phyloP scores from a whole-genome alignment of 1,140 invertebrate species.

The Carposina sasakii region DNA sequence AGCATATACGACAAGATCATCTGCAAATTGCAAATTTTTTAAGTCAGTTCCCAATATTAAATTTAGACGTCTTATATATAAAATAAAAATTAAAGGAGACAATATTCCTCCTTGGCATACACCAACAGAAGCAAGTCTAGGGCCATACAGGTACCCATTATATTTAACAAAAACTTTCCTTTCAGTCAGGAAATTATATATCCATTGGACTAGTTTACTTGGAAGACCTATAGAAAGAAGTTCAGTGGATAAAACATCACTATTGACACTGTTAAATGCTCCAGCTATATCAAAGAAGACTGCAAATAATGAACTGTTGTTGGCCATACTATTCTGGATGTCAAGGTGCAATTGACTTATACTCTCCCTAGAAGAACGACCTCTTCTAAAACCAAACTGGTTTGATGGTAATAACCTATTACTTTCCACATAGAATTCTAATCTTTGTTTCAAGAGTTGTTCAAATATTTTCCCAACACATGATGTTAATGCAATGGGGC shows the following conservation, averaged over 20 bases:
- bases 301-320: slow-evolving; percentile 3
- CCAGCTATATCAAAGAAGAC: slow-evolving; percentile 9
- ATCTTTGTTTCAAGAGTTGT: slow-evolving; percentile 19
- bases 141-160: slow-evolving; percentile 5
- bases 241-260: neutral
- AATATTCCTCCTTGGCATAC: slow-evolving; percentile 23
- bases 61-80: slow-evolving; percentile 21
- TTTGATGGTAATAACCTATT: slow-evolving; percentile 18
- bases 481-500: slow-evolving; percentile 16
- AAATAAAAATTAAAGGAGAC: slow-evolving; percentile 20
- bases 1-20: slow-evolving; percentile 22
- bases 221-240: neutral
- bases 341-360: slow-evolving; percentile 3
- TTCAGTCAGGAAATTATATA: neutral
- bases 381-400: slow-evolving; percentile 22
- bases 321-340: neutral
- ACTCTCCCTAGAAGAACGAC: slow-evolving; percentile 12
- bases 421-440: slow-evolving; percentile 20
- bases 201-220: neutral
- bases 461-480: slow-evolving; percentile 25
- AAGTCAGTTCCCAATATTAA: slow-evolving; percentile 15
- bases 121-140: slow-evolving; percentile 13
- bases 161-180: slow-evolving; percentile 8
- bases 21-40: slow-evolving; percentile 24
- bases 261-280: slow-evolving; percentile 9